Evolutionary conservation across 2,888 invertebrate genomes (phyloP).

Genomic region (Papilio protenor): DNA sequence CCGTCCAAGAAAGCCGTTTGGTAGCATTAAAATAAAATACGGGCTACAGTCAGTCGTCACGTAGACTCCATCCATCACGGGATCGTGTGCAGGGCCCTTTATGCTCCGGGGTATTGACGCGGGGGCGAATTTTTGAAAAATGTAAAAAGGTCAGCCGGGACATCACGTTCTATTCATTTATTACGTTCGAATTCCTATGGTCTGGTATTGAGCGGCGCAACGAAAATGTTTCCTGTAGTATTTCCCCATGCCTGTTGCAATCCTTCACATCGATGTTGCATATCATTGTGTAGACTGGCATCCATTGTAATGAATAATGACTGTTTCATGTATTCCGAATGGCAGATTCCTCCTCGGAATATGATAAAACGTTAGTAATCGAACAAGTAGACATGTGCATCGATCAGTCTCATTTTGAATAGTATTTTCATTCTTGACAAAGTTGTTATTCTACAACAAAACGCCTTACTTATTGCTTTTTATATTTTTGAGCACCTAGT

Average conservation of each 20-base stretch:
- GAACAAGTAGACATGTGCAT: background rate
- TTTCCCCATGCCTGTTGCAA: slow-evolving; percentile 4
- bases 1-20: slow-evolving; percentile 64
- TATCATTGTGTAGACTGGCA: slow-evolving; percentile 7
- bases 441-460: background rate
- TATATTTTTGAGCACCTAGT: background rate
- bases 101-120: slow-evolving; percentile 71
- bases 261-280: slow-evolving; percentile 5
- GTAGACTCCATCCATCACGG: slow-evolving; percentile 80
- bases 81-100: slow-evolving; percentile 57
- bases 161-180: slow-evolving; percentile 79
- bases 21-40: slow-evolving; percentile 81
- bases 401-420: background rate
- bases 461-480: background rate
- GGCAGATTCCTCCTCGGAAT: background rate
- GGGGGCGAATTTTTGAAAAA: slow-evolving; percentile 81
- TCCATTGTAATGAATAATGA: slow-evolving; percentile 10
- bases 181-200: slow-evolving; percentile 70
- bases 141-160: slow-evolving; percentile 79
- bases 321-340: slow-evolving; percentile 6
- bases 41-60: slow-evolving; percentile 73
- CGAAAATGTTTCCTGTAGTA: slow-evolving; percentile 25
- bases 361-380: background rate
- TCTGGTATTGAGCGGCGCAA: slow-evolving; percentile 47
- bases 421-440: background rate